Evolutionary conservation across 2,113 vertebrate species (phyloP).

Genomic region (Prolemur simus): DNA sequence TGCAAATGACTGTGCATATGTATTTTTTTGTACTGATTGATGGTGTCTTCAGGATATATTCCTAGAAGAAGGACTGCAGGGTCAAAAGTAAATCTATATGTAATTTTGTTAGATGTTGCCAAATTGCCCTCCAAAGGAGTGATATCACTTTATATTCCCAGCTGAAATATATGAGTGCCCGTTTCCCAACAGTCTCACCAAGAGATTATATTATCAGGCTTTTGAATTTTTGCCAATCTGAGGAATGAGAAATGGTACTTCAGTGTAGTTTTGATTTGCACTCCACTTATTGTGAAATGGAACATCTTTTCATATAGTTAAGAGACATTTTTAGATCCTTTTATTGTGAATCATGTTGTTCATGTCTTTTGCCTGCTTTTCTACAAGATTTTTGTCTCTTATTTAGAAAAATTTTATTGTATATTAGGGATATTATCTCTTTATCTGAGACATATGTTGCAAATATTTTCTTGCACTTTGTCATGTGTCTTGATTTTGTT

Average conservation of each 20-base stretch:
- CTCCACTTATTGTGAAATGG: background rate
- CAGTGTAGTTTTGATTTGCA: background rate
- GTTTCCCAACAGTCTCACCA: background rate
- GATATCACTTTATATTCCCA: background rate
- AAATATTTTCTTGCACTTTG: background rate
- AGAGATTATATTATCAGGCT: background rate
- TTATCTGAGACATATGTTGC: background rate
- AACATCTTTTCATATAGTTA: constrained; percentile 34
- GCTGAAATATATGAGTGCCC: background rate
- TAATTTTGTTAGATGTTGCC: background rate
- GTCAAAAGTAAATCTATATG: background rate
- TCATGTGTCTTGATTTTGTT: background rate
- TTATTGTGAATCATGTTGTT: constrained; percentile 39
- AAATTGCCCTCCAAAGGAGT: background rate
- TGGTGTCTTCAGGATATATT: background rate
- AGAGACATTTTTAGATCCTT: constrained; percentile 24
- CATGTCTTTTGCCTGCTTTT: background rate
- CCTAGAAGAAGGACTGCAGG: background rate
- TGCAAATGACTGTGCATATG: background rate
- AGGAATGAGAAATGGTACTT: background rate
- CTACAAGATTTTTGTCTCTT: background rate
- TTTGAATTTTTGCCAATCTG: background rate
- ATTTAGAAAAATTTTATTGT: background rate
- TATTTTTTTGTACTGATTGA: background rate
- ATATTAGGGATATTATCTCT: background rate